Evolutionary conservation across 1,140 invertebrate genomes (phyloP).

Genomic region (Scaptomyza montana): DNA sequence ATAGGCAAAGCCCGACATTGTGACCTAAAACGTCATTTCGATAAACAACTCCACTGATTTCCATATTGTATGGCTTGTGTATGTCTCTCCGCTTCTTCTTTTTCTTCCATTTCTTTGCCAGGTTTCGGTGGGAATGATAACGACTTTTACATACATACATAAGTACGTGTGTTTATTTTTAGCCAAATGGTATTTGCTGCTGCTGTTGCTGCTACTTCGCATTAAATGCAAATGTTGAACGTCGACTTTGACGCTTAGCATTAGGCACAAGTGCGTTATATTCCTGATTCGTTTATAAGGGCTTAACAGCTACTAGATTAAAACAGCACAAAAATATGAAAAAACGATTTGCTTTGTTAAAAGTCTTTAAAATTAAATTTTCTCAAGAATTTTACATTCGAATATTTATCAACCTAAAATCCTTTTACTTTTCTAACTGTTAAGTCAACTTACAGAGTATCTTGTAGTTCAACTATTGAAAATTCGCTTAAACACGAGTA

Average conservation of each 20-base stretch:
- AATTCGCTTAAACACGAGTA: too few relatives aligned
- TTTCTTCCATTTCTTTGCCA: not conserved
- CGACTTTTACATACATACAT: conserved; percentile 9
- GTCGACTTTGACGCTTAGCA: conserved; percentile 18
- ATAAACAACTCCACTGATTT: conserved; percentile 49
- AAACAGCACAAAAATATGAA: too few relatives aligned
- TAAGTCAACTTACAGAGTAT: conserved; percentile 1
- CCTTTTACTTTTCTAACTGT: too few relatives aligned
- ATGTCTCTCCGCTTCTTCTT: not conserved
- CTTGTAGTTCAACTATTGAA: not conserved
- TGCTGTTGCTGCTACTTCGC: conserved; percentile 36
- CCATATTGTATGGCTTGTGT: conserved; percentile 43
- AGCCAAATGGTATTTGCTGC: conserved; percentile 33
- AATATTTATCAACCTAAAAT: too few relatives aligned
- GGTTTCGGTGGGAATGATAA: conserved; percentile 38
- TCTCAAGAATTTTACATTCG: too few relatives aligned
- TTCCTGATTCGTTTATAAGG: too few relatives aligned
- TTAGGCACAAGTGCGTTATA: conserved; percentile 4
- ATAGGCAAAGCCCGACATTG: not conserved
- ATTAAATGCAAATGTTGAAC: conserved; percentile 39
- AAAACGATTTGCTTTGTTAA: too few relatives aligned
- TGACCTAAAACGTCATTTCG: conserved; percentile 6
- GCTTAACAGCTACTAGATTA: too few relatives aligned
- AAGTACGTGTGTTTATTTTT: conserved; percentile 43
- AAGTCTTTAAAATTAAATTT: too few relatives aligned